Evolutionary conservation across 2,113 vertebrate genomes (phyloP), one percentile per base, ranked within the genome.

Genomic region (Onychostruthus taczanowskii): DNA sequence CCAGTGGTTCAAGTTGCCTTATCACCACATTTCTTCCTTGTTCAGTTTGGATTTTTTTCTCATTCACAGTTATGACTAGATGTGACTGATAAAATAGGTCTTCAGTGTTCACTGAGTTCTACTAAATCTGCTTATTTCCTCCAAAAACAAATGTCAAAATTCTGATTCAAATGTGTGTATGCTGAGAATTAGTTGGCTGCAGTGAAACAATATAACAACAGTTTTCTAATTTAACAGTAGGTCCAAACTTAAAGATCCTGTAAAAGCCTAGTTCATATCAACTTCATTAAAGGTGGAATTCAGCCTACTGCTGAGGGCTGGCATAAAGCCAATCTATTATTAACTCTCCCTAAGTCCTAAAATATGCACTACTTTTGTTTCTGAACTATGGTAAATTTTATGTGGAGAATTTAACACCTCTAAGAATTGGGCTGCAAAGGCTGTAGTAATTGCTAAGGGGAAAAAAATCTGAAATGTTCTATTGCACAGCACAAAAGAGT

Each of bases 281-380:
- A 35, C n/a, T 89, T 94, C 59, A 90, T 90, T 88, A 91, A 90
- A 74, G 33, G 61, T 89, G 85, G 93, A 94, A 96, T 96, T 96
- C 85, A 78, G 55, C 39, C 78, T 93, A 66, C 81, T 91, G 91
- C 91, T 90, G 91, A 63, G 91, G 79, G 13, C 58, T 1, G 68
- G 87, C 39, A 66, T 66, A 66, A 83, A 50, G 46, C 70, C 82
- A 83, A 1, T 30, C 49, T 73, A 9, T 80, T 85, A 82, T 91
- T 91, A 93, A 74, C 22, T 90, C 61, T 85, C 47, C 10, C 24
- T 64, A 84, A 90, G 18, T 94, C 79, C 82, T 86, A 44, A 93
- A 95, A 62, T 76, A 88, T 84, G 72, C 17, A 44, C n/a, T 75
- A 13, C 64, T 90, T 87, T 95, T 91, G 78, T 91, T 95, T 93